Conservation (phyloP, 2,113 vertebrate genomes). For the Oplegnathus fasciatus region DNA sequence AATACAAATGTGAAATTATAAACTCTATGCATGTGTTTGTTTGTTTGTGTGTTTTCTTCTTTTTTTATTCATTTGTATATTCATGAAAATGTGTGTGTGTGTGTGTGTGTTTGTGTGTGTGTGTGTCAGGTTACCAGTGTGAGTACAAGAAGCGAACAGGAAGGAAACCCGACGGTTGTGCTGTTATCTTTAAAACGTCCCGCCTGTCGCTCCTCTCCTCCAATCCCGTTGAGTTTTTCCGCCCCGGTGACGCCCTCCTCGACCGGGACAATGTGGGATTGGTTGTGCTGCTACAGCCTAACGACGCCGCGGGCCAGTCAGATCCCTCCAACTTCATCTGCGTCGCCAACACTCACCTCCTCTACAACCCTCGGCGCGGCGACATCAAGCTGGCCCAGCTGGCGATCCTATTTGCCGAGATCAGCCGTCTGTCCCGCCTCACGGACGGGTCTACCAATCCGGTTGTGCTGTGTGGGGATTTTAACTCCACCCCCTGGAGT, state of each 20-base stretch:
- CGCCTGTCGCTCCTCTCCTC: conserved; percentile 90
- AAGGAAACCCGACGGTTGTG: conserved; percentile 94
- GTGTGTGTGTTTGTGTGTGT: conserved; percentile 21
- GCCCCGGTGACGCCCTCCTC: conserved; percentile 88
- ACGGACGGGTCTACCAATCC: conserved; percentile 87
- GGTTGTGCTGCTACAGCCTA: conserved; percentile 89
- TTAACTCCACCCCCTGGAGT: conserved; percentile 95
- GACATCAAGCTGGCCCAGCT: conserved; percentile 97
- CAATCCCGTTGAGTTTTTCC: conserved; percentile 92
- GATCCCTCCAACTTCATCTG: conserved; percentile 81
- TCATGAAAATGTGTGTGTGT: not conserved
- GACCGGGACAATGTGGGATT: conserved; percentile 97
- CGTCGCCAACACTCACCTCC: conserved; percentile 95
- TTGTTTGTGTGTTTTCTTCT: not conserved
- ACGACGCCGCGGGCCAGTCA: not conserved
- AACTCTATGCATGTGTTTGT: not conserved
- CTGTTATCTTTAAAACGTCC: conserved; percentile 90
- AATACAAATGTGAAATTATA: not conserved
- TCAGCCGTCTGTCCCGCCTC: conserved; percentile 84
- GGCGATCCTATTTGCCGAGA: conserved; percentile 95
- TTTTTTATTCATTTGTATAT: not conserved
- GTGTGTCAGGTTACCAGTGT: conserved; percentile 90
- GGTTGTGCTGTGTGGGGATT: conserved; percentile 94
- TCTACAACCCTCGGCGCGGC: conserved; percentile 95
- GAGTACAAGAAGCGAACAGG: conserved; percentile 96